phyloP scores from a whole-genome alignment of 2,797 vertebrate species.

The Huso huso region DNA sequence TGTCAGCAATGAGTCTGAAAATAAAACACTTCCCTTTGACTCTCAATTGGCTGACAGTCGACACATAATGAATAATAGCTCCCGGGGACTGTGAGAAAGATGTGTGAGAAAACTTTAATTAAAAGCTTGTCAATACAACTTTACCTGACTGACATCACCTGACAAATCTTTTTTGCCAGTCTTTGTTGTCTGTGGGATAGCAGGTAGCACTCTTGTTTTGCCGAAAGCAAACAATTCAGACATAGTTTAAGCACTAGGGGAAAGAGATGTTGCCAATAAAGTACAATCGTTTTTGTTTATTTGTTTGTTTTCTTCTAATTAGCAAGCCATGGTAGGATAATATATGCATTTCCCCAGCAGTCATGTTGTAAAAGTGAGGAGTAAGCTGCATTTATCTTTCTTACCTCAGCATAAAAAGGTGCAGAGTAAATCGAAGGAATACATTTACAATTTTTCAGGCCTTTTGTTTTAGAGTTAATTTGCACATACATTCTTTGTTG shows the following conservation, averaged over 20 bases:
- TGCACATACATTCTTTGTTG: constrained; percentile 10
- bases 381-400: constrained; percentile 11
- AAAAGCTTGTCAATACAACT: constrained; percentile 86
- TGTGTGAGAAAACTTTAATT: constrained; percentile 89
- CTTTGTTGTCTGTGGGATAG: constrained; percentile 63
- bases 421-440: constrained; percentile 4
- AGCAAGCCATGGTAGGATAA: constrained; percentile 39
- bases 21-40: constrained; percentile 66
- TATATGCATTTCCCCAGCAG: constrained; percentile 9
- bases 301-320: constrained; percentile 52
- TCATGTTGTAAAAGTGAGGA: background rate
- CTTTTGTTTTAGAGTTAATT: constrained; percentile 9
- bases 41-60: constrained; percentile 67
- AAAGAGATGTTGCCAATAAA: constrained; percentile 35
- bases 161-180: constrained; percentile 63
- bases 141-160: constrained; percentile 77
- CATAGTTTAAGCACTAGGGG: constrained; percentile 48
- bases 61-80: constrained; percentile 71
- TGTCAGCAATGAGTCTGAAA: constrained; percentile 68
- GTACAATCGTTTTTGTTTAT: constrained; percentile 43
- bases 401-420: constrained; percentile 2
- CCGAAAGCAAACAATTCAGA: constrained; percentile 66
- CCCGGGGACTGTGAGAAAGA: constrained; percentile 60
- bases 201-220: constrained; percentile 55
- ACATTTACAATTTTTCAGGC: constrained; percentile 16